Base-by-base conservation (phyloP, 2,797 vertebrate genomes). In the Anas bahamensis region DNA sequence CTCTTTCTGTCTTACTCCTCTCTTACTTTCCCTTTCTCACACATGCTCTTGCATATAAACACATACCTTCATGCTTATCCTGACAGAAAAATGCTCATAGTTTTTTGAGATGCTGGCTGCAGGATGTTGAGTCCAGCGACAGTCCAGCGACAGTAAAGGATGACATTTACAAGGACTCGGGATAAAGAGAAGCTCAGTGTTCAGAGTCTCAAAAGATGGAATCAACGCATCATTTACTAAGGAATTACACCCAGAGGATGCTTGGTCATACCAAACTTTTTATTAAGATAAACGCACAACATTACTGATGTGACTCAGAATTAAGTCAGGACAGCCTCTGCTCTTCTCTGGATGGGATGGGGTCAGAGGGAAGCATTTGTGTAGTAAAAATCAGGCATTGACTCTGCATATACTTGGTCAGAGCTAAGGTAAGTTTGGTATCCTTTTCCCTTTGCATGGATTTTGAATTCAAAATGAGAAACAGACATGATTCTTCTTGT, bases 381-480 rank as follows among this genome's bases (percentile, higher is more conserved):
- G 53, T 84, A 31, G 21, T 46, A n/a, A 79, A 79, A 87, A 83
- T 70, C 9, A 4, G 42, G 10, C 15, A 63, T 26, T 74, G 42
- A 5, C 33, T 13, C 29, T 55, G 14, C 16, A 33, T 26, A 48
- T 31, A 4, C 5, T 44, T 68, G 35, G 22, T 69, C 17, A 86
- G 64, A 68, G 31, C n/a, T 90, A 28, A 3, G 8, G 26, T 17
- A 56, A 57, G 15, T 26, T 84, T 70, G 29, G 14, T 66, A 70
- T 92, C 71, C 31, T 86, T 84, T 82, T 61, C 48, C 8, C 71
- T 55, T 3, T 37, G 17, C 31, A 33, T 3, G 1, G 50, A 7
- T 33, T 94, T 94, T 88, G 33, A 79, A 79, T 57, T 64, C 35
- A 76, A 74, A 86, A n/a, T 10, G 21, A 93, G 50, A 91, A 83